These are phyloP conservation scores for Drosophila niveifrons DNA, from an alignment of 2,888 invertebrate genomes.

Conservation along the genomic window DNA sequence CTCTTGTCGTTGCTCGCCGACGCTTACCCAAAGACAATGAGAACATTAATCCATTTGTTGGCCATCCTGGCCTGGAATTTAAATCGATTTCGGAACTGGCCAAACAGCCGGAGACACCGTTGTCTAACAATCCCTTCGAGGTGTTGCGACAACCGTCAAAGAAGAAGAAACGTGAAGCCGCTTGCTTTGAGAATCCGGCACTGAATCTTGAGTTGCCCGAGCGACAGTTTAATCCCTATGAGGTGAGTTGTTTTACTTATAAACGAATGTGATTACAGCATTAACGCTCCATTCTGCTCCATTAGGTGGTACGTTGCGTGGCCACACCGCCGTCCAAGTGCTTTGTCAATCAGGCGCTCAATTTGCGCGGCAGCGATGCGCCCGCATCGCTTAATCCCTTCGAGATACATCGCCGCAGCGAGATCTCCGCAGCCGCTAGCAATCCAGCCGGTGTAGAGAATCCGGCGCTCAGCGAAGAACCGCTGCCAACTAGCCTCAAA, in stretches of 20 bases:
- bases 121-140: constrained; percentile 82
- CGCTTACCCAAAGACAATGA: constrained; percentile 58
- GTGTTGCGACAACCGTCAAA: constrained; percentile 84
- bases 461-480: constrained; percentile 57
- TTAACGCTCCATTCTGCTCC: background rate
- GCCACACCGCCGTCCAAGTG: constrained; percentile 59
- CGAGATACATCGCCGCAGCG: constrained; percentile 80
- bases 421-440: constrained; percentile 41
- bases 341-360: constrained; percentile 83
- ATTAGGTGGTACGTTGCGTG: constrained; percentile 70
- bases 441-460: constrained; percentile 62
- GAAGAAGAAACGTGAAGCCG: constrained; percentile 83
- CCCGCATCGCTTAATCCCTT: constrained; percentile 83
- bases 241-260: constrained; percentile 63
- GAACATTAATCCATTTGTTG: constrained; percentile 53
- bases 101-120: constrained; percentile 19
- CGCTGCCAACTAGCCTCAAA: constrained; percentile 70
- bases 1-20: constrained; percentile 70
- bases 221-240: constrained; percentile 85
- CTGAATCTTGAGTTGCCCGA: constrained; percentile 84
- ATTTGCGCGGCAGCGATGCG: constrained; percentile 80
- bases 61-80: constrained; percentile 78
- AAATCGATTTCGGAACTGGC: constrained; percentile 83
- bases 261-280: background rate
- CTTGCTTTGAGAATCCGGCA: constrained; percentile 85